phyloP scores from a whole-genome alignment of 2,888 invertebrate species.

The Halictus ligatus region DNA sequence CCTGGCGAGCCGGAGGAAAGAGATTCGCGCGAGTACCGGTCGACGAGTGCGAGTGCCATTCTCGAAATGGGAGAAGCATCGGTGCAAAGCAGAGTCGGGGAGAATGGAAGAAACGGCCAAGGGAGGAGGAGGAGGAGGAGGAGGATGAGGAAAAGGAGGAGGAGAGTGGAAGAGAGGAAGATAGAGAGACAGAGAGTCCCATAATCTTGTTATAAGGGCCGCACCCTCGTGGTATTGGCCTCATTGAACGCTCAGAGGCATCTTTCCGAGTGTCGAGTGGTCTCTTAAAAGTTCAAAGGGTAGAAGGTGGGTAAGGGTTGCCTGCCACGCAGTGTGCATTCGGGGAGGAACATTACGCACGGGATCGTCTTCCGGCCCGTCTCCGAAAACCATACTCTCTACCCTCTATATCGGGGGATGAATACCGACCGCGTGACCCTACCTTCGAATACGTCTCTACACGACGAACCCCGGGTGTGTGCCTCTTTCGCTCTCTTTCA shows the following conservation, averaged over 20 bases:
- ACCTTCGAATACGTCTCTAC: background rate
- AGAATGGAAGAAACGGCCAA: constrained; percentile 5
- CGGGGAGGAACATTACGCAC: constrained; percentile 48
- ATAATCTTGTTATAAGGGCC: constrained; percentile 81
- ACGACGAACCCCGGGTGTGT: background rate
- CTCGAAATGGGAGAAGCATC: constrained; percentile 13
- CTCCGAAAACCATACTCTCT: constrained; percentile 31
- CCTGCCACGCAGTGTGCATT: constrained; percentile 29
- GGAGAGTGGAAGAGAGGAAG: constrained; percentile 23
- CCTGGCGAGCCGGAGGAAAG: constrained; percentile 43
- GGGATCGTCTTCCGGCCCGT: constrained; percentile 47
- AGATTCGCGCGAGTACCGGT: constrained; percentile 29
- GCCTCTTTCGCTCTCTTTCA: background rate
- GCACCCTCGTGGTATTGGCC: constrained; percentile 79
- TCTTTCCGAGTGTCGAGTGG: constrained; percentile 75
- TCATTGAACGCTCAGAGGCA: constrained; percentile 77
- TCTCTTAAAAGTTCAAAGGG: constrained; percentile 74
- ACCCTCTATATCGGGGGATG: constrained; percentile 34
- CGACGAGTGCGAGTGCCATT: constrained; percentile 1
- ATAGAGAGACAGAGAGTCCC: constrained; percentile 65
- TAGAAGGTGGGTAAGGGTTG: constrained; percentile 60
- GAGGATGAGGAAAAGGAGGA: background rate
- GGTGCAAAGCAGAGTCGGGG: background rate
- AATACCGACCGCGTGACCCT: constrained; percentile 16
- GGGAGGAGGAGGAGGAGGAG: background rate